A percentile compares a stretch with the other conserved stretches of the same genome.
Conservation (phyloP, 92 coral and sea anemone species). For the Epizoanthus illoricatus region DNA sequence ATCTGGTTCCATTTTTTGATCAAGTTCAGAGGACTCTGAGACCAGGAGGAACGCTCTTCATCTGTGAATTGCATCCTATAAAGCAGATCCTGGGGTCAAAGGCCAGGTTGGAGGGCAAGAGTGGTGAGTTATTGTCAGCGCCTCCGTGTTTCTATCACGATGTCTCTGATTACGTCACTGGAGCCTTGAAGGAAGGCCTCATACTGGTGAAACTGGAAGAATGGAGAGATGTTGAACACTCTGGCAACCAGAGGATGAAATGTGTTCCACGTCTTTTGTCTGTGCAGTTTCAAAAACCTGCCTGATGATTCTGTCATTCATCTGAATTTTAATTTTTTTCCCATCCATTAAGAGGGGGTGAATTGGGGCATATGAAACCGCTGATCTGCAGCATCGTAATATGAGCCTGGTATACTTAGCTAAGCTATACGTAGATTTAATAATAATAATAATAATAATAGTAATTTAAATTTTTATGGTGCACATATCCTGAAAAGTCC, state of each 20-base stretch:
- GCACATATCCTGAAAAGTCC: too few relatives aligned
- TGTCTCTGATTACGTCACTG: slow-evolving; percentile 24
- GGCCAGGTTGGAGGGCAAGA: slow-evolving; percentile 27
- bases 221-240: slow-evolving; percentile 34
- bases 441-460: too few relatives aligned
- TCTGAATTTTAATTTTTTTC: too few relatives aligned
- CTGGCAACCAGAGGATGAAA: slow-evolving; percentile 6
- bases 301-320: neutral
- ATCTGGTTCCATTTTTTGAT: slow-evolving; percentile 33
- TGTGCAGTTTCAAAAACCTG: slow-evolving; percentile 26
- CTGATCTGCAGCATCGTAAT: too few relatives aligned
- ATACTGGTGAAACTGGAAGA: slow-evolving; percentile 31
- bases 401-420: too few relatives aligned
- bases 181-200: slow-evolving; percentile 12
- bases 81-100: slow-evolving; percentile 33
- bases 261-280: slow-evolving; percentile 25
- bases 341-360: too few relatives aligned
- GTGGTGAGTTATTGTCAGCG: slow-evolving; percentile 20
- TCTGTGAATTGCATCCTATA: slow-evolving; percentile 27
- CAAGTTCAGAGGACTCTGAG: slow-evolving; percentile 7
- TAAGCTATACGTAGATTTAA: too few relatives aligned
- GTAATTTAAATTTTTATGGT: too few relatives aligned
- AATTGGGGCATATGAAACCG: too few relatives aligned
- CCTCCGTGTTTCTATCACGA: slow-evolving; percentile 43
- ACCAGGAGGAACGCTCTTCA: slow-evolving; percentile 24